Evolutionary conservation across 2,113 vertebrate genomes (phyloP).

Genomic region (Petrocephalus microphthalmus): DNA sequence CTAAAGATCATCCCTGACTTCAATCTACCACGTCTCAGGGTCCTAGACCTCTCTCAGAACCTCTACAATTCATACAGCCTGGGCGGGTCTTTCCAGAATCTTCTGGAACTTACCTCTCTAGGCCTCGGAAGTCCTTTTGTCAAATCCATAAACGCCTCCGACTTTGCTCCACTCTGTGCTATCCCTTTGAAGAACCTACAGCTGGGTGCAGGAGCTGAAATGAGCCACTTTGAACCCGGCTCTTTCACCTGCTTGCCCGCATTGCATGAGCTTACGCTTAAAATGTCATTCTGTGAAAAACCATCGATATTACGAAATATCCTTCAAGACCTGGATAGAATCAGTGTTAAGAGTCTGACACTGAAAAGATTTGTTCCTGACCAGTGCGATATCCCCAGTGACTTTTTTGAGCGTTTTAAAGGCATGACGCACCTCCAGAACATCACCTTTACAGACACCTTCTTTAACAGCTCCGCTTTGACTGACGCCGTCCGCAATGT

Average conservation of each 20-base stretch:
- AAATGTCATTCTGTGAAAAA: slow-evolving; percentile 40
- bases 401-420: slow-evolving; percentile 42
- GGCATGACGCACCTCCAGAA: slow-evolving; percentile 39
- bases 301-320: slow-evolving; percentile 37
- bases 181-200: slow-evolving; percentile 33
- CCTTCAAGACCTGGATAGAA: slow-evolving; percentile 43
- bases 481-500: slow-evolving; percentile 35
- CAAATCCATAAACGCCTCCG: slow-evolving; percentile 30
- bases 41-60: slow-evolving; percentile 47
- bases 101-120: slow-evolving; percentile 34
- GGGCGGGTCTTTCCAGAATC: slow-evolving; percentile 37
- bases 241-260: slow-evolving; percentile 42
- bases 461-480: slow-evolving; percentile 48
- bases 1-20: slow-evolving; percentile 43
- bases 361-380: slow-evolving; percentile 43
- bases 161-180: slow-evolving; percentile 36
- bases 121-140: slow-evolving; percentile 40
- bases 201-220: slow-evolving; percentile 34
- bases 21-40: slow-evolving; percentile 32
- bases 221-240: slow-evolving; percentile 42
- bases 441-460: slow-evolving; percentile 42
- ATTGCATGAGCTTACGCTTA: slow-evolving; percentile 40
- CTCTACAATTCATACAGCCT: slow-evolving; percentile 40
- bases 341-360: slow-evolving; percentile 26
- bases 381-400: slow-evolving; percentile 26